These are phyloP conservation scores for Sus cebifrons DNA, from an alignment of 2,797 vertebrate species.

Conservation along the genomic window DNA sequence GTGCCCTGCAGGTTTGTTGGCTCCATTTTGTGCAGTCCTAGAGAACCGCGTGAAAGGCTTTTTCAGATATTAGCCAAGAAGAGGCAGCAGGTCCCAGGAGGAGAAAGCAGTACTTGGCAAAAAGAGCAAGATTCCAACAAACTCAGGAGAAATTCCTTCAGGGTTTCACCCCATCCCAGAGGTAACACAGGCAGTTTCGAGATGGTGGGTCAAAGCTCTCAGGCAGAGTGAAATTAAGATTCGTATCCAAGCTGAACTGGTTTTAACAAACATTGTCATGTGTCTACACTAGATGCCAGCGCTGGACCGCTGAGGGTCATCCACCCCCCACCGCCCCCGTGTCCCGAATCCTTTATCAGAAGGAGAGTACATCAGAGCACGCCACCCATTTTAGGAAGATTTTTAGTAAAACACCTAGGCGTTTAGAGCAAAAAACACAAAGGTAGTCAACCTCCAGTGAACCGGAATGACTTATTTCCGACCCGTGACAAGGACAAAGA, in stretches of 20 bases:
- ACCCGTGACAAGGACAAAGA: fast-evolving
- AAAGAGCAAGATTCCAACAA: background rate
- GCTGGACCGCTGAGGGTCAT: fast-evolving
- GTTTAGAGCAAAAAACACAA: background rate
- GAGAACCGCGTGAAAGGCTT: background rate
- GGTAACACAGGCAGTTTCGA: background rate
- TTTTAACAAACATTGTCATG: fast-evolving
- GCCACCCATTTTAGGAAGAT: background rate
- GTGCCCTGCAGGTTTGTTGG: fast-evolving
- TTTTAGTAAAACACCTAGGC: background rate
- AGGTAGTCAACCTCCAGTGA: fast-evolving
- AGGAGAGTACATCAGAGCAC: too few relatives aligned
- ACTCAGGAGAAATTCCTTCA: fast-evolving
- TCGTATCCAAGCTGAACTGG: fast-evolving
- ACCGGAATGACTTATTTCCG: background rate
- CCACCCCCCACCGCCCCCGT: fast-evolving
- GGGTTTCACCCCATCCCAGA: fast-evolving
- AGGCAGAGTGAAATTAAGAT: too few relatives aligned
- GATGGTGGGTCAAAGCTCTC: background rate
- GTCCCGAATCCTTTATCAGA: fast-evolving
- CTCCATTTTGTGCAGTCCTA: fast-evolving
- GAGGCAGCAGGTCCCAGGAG: background rate
- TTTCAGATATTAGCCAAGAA: background rate
- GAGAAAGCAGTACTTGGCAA: background rate
- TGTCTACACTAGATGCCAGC: too few relatives aligned